Evolutionary conservation across 2,888 invertebrate species (phyloP).

Genomic region (Orthosia incerta): DNA sequence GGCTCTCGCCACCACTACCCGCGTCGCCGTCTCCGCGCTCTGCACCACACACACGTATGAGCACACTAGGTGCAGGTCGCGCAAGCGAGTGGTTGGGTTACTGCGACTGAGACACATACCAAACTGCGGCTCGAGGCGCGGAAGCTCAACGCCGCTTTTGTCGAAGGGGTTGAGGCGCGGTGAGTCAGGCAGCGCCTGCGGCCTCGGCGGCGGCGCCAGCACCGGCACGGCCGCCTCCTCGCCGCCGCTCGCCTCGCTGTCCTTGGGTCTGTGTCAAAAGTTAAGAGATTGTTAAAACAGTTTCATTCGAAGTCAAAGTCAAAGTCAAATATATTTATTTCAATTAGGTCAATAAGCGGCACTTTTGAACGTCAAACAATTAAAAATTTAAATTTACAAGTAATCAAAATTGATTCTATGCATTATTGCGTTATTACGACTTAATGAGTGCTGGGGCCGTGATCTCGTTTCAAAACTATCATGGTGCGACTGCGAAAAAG

Average conservation of each 20-base stretch:
- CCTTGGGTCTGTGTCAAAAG: slow-evolving; percentile 88
- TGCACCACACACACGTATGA: slow-evolving; percentile 22
- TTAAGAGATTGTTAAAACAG: neutral
- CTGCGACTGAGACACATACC: slow-evolving; percentile 48
- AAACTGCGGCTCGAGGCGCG: slow-evolving; percentile 72
- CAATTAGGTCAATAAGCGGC: too few relatives aligned
- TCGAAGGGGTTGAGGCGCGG: slow-evolving; percentile 95
- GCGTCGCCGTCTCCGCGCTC: slow-evolving; percentile 67
- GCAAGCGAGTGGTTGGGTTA: neutral
- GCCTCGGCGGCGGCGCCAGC: slow-evolving; percentile 93
- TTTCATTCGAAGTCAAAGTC: too few relatives aligned
- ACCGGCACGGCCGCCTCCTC: slow-evolving; percentile 91
- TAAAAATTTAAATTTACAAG: too few relatives aligned
- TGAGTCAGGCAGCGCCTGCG: slow-evolving; percentile 87
- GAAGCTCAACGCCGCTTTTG: slow-evolving; percentile 88
- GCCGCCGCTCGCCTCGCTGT: slow-evolving; percentile 74
- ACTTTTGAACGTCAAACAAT: too few relatives aligned
- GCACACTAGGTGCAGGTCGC: neutral
- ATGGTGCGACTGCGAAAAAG: too few relatives aligned
- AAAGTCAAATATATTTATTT: too few relatives aligned
- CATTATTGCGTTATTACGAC: neutral
- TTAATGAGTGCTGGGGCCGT: too few relatives aligned
- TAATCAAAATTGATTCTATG: too few relatives aligned
- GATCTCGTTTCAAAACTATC: too few relatives aligned
- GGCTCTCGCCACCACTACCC: slow-evolving; percentile 92